Evolutionary conservation across 92 coral and sea anemone species (phyloP).

Genomic region (Epizoanthus scotinus): DNA sequence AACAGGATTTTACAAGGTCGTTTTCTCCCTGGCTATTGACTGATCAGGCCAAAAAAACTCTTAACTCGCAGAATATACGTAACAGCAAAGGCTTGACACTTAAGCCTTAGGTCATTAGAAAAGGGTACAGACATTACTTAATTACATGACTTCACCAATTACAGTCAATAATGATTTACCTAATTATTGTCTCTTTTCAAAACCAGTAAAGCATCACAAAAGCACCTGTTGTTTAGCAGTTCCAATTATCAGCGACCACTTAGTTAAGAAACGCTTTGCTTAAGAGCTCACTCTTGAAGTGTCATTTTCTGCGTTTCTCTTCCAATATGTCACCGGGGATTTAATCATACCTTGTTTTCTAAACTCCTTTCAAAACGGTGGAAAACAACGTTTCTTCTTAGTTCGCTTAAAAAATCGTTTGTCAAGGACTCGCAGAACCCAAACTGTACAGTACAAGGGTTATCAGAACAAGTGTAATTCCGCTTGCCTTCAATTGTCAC

Average conservation of each 20-base stretch:
- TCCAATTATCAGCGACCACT: constrained; percentile 43
- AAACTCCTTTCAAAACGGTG: neutral
- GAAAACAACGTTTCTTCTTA: neutral
- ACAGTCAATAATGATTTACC: constrained; percentile 63
- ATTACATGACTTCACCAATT: constrained; percentile 87
- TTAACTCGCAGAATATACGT: constrained; percentile 52
- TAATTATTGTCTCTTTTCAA: constrained; percentile 68
- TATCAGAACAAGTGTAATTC: neutral
- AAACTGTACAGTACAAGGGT: neutral
- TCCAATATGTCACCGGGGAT: neutral
- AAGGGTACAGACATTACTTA: constrained; percentile 81
- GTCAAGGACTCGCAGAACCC: neutral
- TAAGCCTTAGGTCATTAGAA: constrained; percentile 90
- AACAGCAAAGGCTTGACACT: constrained; percentile 53
- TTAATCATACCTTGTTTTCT: neutral
- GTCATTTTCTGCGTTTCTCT: neutral
- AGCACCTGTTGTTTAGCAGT: constrained; percentile 62
- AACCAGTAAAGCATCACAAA: constrained; percentile 60
- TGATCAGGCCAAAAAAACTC: neutral
- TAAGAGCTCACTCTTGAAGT: neutral
- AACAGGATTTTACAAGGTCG: neutral
- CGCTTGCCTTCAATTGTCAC: neutral
- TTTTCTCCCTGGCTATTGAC: constrained; percentile 14
- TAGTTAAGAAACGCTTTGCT: constrained; percentile 7
- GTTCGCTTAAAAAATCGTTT: neutral